These are phyloP conservation scores for Formica exsecta DNA, from an alignment of 1,140 invertebrate genomes.

Conservation along the genomic window DNA sequence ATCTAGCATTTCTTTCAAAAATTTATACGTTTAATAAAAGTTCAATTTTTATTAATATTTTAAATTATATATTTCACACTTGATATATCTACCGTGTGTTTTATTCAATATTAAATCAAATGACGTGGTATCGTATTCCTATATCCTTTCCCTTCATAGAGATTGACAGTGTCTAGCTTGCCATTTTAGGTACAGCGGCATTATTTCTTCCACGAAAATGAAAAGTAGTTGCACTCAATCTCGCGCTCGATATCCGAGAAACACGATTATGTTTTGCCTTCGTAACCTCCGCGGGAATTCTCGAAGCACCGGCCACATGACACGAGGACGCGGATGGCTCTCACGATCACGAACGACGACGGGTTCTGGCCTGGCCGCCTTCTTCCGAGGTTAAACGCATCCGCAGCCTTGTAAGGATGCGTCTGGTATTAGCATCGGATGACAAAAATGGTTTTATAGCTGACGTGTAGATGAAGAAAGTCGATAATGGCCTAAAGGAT, in stretches of 20 bases:
- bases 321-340: constrained; percentile 58
- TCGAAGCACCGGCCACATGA: constrained; percentile 48
- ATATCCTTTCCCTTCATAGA: not conserved
- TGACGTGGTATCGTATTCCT: not conserved
- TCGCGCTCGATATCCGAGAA: constrained; percentile 64
- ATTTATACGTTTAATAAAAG: too few relatives aligned
- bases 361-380: constrained; percentile 67
- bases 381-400: constrained; percentile 63
- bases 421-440: constrained; percentile 76
- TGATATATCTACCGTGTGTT: not conserved
- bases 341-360: constrained; percentile 68
- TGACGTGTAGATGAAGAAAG: constrained; percentile 73
- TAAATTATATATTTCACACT: not conserved
- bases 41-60: not conserved
- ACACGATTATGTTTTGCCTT: constrained; percentile 68
- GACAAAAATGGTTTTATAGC: constrained; percentile 81
- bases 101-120: not conserved
- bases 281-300: constrained; percentile 47
- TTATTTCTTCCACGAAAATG: constrained; percentile 65
- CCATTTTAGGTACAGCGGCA: constrained; percentile 10
- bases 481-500: constrained; percentile 65
- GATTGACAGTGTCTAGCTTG: not conserved
- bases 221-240: constrained; percentile 70
- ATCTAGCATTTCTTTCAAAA: too few relatives aligned
- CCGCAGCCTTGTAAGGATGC: constrained; percentile 78